Evolutionary conservation across 2,797 vertebrate genomes (phyloP).

Genomic region (Pelochelys cantorii): DNA sequence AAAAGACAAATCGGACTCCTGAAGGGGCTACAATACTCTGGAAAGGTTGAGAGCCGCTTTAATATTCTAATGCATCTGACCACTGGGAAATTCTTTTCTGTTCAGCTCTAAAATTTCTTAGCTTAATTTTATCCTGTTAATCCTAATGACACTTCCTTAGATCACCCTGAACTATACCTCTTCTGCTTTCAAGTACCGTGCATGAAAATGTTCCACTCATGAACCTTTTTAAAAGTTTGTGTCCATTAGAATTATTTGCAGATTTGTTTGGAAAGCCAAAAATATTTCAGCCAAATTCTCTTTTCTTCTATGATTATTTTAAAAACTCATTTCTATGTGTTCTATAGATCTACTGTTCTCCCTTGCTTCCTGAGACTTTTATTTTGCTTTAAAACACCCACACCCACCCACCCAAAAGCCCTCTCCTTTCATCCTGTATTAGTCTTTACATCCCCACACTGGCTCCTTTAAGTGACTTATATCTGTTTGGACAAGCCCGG

Average conservation of each 20-base stretch:
- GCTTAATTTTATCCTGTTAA: background rate
- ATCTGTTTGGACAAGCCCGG: constrained; percentile 14
- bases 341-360: constrained; percentile 31
- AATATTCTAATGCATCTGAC: background rate
- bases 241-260: constrained; percentile 2
- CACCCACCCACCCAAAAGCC: background rate
- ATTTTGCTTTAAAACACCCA: background rate
- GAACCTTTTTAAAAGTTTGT: background rate
- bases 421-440: constrained; percentile 32
- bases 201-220: background rate
- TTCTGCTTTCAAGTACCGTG: background rate
- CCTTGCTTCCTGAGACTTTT: background rate
- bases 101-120: background rate
- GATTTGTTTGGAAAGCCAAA: background rate
- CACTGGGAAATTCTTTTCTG: background rate
- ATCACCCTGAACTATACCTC: background rate
- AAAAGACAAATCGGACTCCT: too few species aligned
- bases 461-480: constrained; percentile 21
- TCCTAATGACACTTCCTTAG: background rate
- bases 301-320: background rate
- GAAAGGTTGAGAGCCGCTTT: too few species aligned
- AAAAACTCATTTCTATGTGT: background rate
- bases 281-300: background rate
- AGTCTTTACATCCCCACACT: constrained; percentile 32
- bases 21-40: too few species aligned